These are phyloP conservation scores for Beaufortia kweichowensis DNA, from an alignment of 2,113 vertebrate genomes.

Conservation along the genomic window DNA sequence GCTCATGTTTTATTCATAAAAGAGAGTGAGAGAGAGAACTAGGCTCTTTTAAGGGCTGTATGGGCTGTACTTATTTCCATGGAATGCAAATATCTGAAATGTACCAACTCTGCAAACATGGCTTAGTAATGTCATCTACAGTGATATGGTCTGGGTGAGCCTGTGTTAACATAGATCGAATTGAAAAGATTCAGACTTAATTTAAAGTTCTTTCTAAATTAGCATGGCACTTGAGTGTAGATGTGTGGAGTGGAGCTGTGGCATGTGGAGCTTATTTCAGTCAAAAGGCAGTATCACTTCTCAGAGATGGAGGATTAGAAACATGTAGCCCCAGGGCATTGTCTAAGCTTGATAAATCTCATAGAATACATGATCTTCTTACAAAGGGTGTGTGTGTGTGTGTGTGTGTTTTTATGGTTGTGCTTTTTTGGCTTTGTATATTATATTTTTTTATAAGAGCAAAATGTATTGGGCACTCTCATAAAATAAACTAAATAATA, in stretches of 20 bases:
- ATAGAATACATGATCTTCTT: conserved; percentile 63
- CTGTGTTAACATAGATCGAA: not conserved
- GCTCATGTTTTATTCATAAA: no score
- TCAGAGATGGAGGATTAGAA: conserved; percentile 59
- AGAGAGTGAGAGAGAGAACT: not conserved
- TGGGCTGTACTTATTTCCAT: not conserved
- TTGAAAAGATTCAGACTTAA: conserved; percentile 2
- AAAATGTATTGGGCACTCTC: not conserved
- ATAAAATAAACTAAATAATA: no score
- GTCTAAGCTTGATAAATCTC: conserved; percentile 60
- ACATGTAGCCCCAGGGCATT: conserved; percentile 53
- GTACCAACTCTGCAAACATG: not conserved
- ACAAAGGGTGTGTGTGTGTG: conserved; percentile 53
- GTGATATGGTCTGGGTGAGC: not conserved
- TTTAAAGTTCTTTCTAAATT: conserved; percentile 11
- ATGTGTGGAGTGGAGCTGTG: conserved; percentile 17
- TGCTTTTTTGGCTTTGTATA: not conserved
- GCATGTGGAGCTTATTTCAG: conserved; percentile 14
- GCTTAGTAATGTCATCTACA: not conserved
- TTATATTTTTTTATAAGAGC: not conserved
- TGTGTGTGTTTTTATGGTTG: not conserved
- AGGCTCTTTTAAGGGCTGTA: not conserved
- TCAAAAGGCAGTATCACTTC: conserved; percentile 22
- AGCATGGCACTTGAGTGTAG: conserved; percentile 6
- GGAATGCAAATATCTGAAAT: conserved; percentile 8